These are phyloP conservation scores for Phacellophora camtschatica DNA, from an alignment of 30 jellyfish, hydroid and myxozoan species.

Conservation along the genomic window DNA sequence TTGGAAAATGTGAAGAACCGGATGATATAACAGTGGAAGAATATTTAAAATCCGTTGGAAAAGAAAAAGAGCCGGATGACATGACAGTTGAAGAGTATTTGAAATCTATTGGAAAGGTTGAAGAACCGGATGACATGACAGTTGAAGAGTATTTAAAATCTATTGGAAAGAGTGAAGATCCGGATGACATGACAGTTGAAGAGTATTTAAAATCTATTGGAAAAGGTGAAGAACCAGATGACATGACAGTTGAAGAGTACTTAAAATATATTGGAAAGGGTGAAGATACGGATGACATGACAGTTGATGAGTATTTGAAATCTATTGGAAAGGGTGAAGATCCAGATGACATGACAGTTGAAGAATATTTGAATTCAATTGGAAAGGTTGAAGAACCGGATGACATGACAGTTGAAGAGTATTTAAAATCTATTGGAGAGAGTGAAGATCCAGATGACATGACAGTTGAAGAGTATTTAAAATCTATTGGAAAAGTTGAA, in stretches of 20 bases:
- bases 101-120: background rate
- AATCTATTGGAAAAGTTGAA: background rate
- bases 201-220: background rate
- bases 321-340: background rate
- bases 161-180: background rate
- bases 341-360: background rate
- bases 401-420: slow-evolving; percentile 13
- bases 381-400: background rate
- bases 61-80: background rate
- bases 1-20: background rate
- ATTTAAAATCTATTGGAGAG: background rate
- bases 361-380: background rate
- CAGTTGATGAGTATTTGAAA: background rate
- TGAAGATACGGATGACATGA: background rate
- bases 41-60: background rate
- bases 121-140: background rate
- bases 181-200: background rate
- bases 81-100: background rate
- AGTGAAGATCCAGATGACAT: background rate
- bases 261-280: background rate
- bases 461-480: slow-evolving; percentile 8
- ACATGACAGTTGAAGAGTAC: background rate
- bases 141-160: background rate
- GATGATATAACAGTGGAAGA: background rate
- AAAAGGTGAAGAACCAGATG: background rate